Base-by-base conservation (phyloP, 2,888 invertebrate species). In the Megastigmus dorsalis region DNA sequence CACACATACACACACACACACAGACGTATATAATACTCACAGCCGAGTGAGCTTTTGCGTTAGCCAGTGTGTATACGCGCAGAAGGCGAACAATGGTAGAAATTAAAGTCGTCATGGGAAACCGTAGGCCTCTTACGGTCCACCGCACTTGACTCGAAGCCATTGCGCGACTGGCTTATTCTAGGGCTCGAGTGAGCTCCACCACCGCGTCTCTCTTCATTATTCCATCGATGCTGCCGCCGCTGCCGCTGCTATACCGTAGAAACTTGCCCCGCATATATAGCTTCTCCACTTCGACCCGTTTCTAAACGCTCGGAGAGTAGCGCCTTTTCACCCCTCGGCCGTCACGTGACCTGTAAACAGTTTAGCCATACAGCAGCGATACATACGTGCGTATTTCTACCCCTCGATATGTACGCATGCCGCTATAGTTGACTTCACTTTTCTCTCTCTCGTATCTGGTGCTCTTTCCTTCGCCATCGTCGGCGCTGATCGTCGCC, bases 81-180 rank as follows among this genome's bases (percentile, higher is more conserved):
- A n/a, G n/a, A 77, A 71, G 77, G 77, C 76, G 80, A 81, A 82
- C 82, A 83, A 84, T 82, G 81, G 79, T 13, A 65, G 78, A 83
- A 86, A 86, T 86, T 83, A 82, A 85, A 85, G 81, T 84, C 84
- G 85, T 84, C 85, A 86, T 87, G 87, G 87, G 86, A 86, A 87
- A 86, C 81, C 84, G 81, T 80, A 83, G n/a, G 81, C 79, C 82
- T 83, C 83, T 84, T 85, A 84, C 83, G 83, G 84, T 85, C 82
- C 78, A 80, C 80, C 84, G 86, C 84, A 80, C 80, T 80, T 78
- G 69, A 71, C n/a, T n/a, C n/a, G n/a, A n/a, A n/a, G n/a, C n/a
- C n/a, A n/a, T n/a, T n/a, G n/a, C 76, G 74, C 69, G 77, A 72
- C 80, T 28, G 4, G 52, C 10, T 36, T 26, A 41, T 18, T 9